Percentiles rank a stretch among this genome's conserved stretches.
These are phyloP conservation scores for Porites australiensis DNA, from an alignment of 64 coral and sea anemone species.

Conservation along the genomic window DNA sequence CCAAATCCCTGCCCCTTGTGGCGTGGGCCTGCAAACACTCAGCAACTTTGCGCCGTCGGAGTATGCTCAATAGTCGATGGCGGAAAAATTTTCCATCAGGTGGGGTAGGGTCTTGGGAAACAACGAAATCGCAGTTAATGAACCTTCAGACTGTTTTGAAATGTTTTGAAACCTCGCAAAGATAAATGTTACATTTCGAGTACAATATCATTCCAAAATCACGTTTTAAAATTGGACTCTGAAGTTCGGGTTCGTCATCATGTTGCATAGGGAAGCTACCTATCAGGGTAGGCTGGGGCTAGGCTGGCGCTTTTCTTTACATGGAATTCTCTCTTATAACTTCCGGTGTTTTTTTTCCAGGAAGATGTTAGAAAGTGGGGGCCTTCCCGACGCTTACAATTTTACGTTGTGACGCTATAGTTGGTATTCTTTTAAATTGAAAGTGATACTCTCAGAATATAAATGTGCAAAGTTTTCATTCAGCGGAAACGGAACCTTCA, in stretches of 20 bases:
- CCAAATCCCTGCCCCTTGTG: neutral
- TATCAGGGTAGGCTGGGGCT: neutral
- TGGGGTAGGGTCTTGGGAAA: neutral
- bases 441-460: neutral
- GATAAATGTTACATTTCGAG: no score
- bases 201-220: no score
- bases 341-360: constrained; percentile 72
- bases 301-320: no score
- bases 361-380: neutral
- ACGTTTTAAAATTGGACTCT: no score
- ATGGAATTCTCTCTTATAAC: neutral
- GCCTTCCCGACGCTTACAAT: neutral
- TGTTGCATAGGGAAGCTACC: no score
- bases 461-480: neutral
- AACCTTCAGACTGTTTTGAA: no score
- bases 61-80: neutral
- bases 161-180: no score
- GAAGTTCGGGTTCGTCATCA: no score
- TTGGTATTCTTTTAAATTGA: neutral
- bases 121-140: neutral
- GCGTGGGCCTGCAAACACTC: neutral
- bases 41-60: neutral
- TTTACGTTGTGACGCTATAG: neutral
- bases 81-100: neutral
- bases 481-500: neutral